Percentiles rank a stretch among this genome's conserved stretches.
phyloP scores from a whole-genome alignment of 2,797 vertebrate species.

The Smutsia temminckii region DNA sequence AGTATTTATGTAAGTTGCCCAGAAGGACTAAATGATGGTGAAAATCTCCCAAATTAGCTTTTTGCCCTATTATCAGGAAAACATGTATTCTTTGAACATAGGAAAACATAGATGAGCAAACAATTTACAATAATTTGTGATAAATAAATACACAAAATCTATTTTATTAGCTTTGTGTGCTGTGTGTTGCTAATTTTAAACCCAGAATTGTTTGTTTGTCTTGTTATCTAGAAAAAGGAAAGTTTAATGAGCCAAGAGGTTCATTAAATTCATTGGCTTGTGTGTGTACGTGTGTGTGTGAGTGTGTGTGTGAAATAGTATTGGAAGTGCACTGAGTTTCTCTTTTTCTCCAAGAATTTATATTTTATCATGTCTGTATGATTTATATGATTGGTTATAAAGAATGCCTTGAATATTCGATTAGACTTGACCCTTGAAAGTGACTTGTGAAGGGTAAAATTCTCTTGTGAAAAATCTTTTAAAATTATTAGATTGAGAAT shows the following conservation, averaged over 20 bases:
- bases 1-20: not conserved
- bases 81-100: not conserved
- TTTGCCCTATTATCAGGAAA: not conserved
- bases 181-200: not conserved
- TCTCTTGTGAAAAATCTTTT: not conserved
- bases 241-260: not conserved
- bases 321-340: not conserved
- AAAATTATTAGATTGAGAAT: not conserved
- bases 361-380: not conserved
- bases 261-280: not conserved
- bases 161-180: not conserved
- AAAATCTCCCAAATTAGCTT: not conserved
- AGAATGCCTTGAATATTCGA: not conserved
- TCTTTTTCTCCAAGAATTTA: not conserved
- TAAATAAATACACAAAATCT: not conserved
- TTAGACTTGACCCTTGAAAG: not conserved
- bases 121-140: not conserved
- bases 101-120: not conserved
- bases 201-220: not conserved
- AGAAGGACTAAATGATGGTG: not conserved
- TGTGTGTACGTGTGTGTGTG: not conserved
- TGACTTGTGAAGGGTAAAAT: not conserved
- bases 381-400: not conserved
- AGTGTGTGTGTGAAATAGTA: not conserved
- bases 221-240: not conserved